phyloP scores from a whole-genome alignment of 1,140 invertebrate genomes.

The Neotoxoptera formosana region DNA sequence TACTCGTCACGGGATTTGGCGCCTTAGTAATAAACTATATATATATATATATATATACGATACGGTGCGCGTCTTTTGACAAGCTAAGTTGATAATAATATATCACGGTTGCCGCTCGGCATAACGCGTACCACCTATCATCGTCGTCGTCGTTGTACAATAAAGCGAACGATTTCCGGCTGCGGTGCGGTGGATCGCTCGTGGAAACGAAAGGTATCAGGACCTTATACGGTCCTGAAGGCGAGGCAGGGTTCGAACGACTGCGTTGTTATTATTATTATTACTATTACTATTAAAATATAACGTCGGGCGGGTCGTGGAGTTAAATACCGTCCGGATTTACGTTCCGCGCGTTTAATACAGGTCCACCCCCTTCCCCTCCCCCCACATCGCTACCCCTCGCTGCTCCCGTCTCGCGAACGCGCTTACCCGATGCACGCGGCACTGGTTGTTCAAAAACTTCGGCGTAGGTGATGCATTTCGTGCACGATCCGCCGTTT shows the following conservation, averaged over 20 bases:
- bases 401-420: neutral
- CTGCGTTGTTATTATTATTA: neutral
- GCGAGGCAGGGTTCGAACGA: neutral
- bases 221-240: neutral
- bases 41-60: too few species aligned
- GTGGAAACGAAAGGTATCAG: constrained; percentile 3
- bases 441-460: neutral
- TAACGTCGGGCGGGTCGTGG: neutral
- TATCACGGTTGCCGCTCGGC: neutral
- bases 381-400: too few species aligned
- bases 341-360: neutral
- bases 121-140: too few species aligned
- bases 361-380: neutral
- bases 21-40: neutral
- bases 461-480: neutral
- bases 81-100: neutral
- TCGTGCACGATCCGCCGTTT: neutral
- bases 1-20: neutral
- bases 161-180: neutral
- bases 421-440: neutral
- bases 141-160: neutral
- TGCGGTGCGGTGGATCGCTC: neutral
- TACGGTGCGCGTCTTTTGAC: neutral
- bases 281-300: neutral
- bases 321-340: neutral